Evolutionary conservation across 2,888 invertebrate genomes (phyloP), one percentile per base, ranked within the genome.

Genomic region (Fragum fragum): DNA sequence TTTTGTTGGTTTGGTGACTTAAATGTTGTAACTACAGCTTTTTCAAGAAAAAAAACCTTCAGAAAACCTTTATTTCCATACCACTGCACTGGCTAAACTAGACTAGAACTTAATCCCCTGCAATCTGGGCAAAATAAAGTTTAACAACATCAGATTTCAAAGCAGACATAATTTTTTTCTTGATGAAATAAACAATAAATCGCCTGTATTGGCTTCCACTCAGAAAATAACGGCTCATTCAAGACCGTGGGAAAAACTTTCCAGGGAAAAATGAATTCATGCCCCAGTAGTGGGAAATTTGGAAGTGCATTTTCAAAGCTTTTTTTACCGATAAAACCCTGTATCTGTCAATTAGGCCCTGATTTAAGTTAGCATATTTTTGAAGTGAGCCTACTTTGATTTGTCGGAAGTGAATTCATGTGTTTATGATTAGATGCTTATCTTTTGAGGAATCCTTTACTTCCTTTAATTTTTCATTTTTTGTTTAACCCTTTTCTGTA

Each of bases 111-210:
- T n/a, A n/a, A n/a, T n/a, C n/a, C n/a, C n/a, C n/a, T n/a, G n/a
- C n/a, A n/a, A n/a, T n/a, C n/a, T n/a, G n/a, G n/a, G n/a, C n/a
- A n/a, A n/a, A n/a, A n/a, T n/a, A n/a, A n/a, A n/a, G n/a, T n/a
- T n/a, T n/a, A 52, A n/a, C 52, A 21, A 52, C 18, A n/a, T 21
- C 14, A 7, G 18, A 16, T n/a, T 52, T 52, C n/a, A 52, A 21
- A n/a, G 21, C n/a, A 52, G 52, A 16, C 52, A 52, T 2, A 3
- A 7, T 21, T 52, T 52, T 21, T 47, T 47, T 47, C 57, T 16
- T 57, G 57, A 57, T 57, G 57, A 28, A 26, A 57, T 28, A 57
- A 57, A 57, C 57, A 57, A 57, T 57, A 57, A 57, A 57, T 57
- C 57, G 14, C 26, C 57, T 26, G 26, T 26, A 47, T 26, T 28